Conservation (phyloP, 2,797 vertebrate genomes). For the Microctenopoma stevenorrisi region DNA sequence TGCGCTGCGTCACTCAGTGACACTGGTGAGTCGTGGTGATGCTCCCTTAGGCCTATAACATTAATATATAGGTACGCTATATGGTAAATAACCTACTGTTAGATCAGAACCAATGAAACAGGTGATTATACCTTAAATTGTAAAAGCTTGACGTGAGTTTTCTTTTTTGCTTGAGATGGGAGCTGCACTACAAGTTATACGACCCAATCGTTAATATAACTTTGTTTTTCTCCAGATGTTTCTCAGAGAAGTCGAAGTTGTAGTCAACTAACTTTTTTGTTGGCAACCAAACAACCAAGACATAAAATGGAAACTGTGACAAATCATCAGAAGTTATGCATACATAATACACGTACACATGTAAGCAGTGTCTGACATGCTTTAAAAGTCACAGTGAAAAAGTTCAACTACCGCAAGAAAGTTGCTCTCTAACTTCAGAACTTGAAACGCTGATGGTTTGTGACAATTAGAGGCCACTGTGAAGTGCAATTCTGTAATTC, state of each 20-base stretch:
- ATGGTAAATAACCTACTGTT: no score
- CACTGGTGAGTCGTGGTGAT: slow-evolving; percentile 6
- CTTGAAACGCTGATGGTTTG: slow-evolving; percentile 15
- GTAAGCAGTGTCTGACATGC: slow-evolving; percentile 23
- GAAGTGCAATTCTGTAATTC: slow-evolving; percentile 31
- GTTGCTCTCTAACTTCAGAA: slow-evolving; percentile 4
- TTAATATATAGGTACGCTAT: no score
- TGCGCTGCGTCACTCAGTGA: slow-evolving; percentile 35
- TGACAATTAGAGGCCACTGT: slow-evolving; percentile 27
- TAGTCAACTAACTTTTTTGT: background rate
- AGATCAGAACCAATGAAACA: no score
- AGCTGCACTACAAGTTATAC: background rate
- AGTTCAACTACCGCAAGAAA: slow-evolving; percentile 7
- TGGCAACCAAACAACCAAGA: background rate
- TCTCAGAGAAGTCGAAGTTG: background rate
- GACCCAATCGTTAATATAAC: background rate
- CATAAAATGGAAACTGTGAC: background rate
- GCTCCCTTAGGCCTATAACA: no score
- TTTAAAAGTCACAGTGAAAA: slow-evolving; percentile 2
- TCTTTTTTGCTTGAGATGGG: no score
- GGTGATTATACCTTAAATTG: no score
- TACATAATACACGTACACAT: background rate
- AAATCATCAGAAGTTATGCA: background rate
- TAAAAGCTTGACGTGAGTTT: no score
- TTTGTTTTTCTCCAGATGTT: background rate